Conservation (phyloP, 2,888 invertebrate genomes). For the Endomychus coccineus region DNA sequence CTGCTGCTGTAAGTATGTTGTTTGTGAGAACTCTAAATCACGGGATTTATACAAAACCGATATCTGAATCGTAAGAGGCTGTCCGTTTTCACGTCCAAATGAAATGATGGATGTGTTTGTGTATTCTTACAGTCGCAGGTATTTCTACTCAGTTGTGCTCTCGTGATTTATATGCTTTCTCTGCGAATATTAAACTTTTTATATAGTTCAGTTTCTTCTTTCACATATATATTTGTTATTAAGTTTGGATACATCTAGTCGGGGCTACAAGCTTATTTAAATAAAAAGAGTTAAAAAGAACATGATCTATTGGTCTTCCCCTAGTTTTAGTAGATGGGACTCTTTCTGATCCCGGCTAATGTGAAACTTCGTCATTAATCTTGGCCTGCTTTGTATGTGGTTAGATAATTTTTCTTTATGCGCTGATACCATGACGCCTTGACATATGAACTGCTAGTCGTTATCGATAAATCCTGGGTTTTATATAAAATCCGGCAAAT, state of each 20-base stretch:
- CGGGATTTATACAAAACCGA: no score
- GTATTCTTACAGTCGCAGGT: conserved; percentile 17
- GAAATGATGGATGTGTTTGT: conserved; percentile 34
- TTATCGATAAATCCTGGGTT: conserved; percentile 16
- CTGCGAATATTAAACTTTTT: no score
- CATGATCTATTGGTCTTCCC: no score
- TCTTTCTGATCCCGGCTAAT: no score
- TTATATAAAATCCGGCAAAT: conserved; percentile 3
- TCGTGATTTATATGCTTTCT: not conserved
- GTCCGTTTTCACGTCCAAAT: conserved; percentile 28
- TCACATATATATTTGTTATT: no score
- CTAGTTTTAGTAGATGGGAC: not conserved
- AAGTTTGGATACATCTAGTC: no score
- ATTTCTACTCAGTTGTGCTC: not conserved
- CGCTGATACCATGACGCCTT: conserved; percentile 12
- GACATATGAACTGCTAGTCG: conserved; percentile 16
- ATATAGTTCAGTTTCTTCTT: no score
- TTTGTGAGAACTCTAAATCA: no score
- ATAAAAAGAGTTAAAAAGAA: no score
- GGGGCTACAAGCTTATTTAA: no score
- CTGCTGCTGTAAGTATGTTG: no score
- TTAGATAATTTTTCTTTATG: conserved; percentile 16
- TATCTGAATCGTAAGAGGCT: conserved; percentile 26
- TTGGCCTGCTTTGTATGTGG: conserved; percentile 12
- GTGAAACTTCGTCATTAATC: conserved; percentile 17